Evolutionary conservation across 2,888 invertebrate genomes (phyloP).

Genomic region (Rhogogaster chlorosoma): DNA sequence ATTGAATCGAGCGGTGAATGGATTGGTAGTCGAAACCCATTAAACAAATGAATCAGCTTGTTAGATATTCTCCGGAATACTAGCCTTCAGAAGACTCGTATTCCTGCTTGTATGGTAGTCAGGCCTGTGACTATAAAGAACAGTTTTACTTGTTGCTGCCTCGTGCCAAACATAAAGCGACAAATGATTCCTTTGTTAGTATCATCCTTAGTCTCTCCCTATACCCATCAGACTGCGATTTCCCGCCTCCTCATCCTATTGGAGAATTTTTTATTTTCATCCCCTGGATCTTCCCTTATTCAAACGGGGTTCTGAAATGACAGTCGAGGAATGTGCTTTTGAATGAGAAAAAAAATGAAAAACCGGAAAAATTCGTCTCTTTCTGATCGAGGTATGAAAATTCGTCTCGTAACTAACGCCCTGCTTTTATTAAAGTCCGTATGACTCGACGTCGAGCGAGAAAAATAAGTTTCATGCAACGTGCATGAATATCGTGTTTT

Average conservation of each 20-base stretch:
- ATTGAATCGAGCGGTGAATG: slow-evolving; percentile 34
- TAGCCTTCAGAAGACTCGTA: neutral
- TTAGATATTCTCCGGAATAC: neutral
- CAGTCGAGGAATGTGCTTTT: neutral
- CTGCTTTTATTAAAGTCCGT: neutral
- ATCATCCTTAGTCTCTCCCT: neutral
- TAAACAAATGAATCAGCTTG: slow-evolving; percentile 32
- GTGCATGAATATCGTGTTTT: neutral
- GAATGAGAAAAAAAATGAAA: neutral
- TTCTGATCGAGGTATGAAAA: neutral
- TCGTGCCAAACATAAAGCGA: neutral
- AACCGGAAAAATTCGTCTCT: neutral
- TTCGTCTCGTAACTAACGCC: neutral
- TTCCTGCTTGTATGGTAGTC: neutral
- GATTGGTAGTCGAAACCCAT: slow-evolving; percentile 23
- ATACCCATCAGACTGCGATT: neutral
- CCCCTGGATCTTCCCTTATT: neutral
- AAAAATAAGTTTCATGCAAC: neutral
- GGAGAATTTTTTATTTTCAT: neutral
- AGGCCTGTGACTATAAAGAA: neutral
- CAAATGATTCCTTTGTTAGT: slow-evolving; percentile 8
- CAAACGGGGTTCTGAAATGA: neutral
- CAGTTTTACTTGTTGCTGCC: slow-evolving; percentile 12
- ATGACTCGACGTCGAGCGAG: slow-evolving; percentile 5
- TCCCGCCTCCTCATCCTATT: neutral